phyloP scores from a whole-genome alignment of 2,113 vertebrate species.

The Coreoperca whiteheadi region DNA sequence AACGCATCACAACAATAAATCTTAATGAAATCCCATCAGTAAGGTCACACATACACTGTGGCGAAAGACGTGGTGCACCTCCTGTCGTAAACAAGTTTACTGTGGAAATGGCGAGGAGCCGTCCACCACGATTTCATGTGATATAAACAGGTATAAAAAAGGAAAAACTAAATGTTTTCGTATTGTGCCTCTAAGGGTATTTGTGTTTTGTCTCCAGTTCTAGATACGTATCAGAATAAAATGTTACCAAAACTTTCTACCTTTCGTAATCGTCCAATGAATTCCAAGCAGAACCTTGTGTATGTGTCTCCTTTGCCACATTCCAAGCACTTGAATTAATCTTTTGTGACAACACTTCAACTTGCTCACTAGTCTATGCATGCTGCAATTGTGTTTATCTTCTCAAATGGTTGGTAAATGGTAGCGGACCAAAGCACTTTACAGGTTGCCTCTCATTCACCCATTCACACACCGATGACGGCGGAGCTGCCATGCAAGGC shows the following conservation, averaged over 20 bases:
- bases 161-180: background rate
- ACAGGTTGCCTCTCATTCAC: too few relatives aligned
- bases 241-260: background rate
- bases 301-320: background rate
- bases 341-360: conserved; percentile 71
- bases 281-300: conserved; percentile 5
- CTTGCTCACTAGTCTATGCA: conserved; percentile 12
- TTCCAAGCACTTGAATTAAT: conserved; percentile 52
- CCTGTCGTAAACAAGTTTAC: too few relatives aligned
- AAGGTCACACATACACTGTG: too few relatives aligned
- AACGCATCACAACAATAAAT: too few relatives aligned
- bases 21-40: too few relatives aligned
- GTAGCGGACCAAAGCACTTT: too few relatives aligned
- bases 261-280: background rate
- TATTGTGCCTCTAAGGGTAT: background rate
- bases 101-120: too few relatives aligned
- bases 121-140: too few relatives aligned
- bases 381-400: conserved; percentile 62
- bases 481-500: too few relatives aligned
- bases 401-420: conserved; percentile 65
- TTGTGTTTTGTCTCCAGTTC: background rate
- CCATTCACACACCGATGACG: too few relatives aligned
- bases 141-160: too few relatives aligned
- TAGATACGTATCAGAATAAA: background rate
- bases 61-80: too few relatives aligned